Evolutionary conservation across 2,797 vertebrate species (phyloP), one percentile per base, ranked within the genome.

Genomic region (Hypotaenidia philippensis): DNA sequence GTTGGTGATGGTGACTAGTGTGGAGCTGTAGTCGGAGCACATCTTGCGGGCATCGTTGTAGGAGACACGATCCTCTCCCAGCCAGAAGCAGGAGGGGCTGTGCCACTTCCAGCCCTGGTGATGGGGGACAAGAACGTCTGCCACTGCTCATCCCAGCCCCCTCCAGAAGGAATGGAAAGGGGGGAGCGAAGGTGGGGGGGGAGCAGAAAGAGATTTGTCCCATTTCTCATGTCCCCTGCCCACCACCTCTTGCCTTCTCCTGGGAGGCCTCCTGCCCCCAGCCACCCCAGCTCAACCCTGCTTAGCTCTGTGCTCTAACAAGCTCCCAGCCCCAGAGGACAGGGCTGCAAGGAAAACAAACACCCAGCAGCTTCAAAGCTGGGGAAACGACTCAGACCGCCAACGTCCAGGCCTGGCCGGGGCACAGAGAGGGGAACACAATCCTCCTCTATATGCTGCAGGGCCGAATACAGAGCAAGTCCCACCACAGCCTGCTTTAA

Each of bases 21-120:
- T 97, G 23, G 99, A 98, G 61, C 97, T 95, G 0, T 98, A 97
- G 68, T 98, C 97, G 0, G 98, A 98, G 56, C 99, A 99, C 6
- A 96, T 97, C 94, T 98, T 99, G 92, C 97, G 98, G 77, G 99
- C 99, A 0, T 98, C 98, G 2, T 98, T 97, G 76, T 99, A 99
- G 50, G 97, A 96, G 64, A 98, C 93, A 3, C 97, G 97, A 91
- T 99, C 99, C 91, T 99, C 99, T 4, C 98, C 99, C 59, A 99
- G 98, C 98, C 98, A 99, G 96, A 99, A 99, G 97, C 99, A 99
- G 32, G 99, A 98, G 23, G 99, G 99, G 96, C 98, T 99, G 97
- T 99, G 99, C 99, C 99, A 99, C 69, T 98, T 99, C 99, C 99
- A 99, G 82, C 99, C 99, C 99, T 99, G 90, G 47, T 86, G 81